A percentile compares a stretch with the other conserved stretches of the same genome.
Evolutionary conservation across 2,797 vertebrate species (phyloP).

Genomic region (Buphagus erythrorhynchus): DNA sequence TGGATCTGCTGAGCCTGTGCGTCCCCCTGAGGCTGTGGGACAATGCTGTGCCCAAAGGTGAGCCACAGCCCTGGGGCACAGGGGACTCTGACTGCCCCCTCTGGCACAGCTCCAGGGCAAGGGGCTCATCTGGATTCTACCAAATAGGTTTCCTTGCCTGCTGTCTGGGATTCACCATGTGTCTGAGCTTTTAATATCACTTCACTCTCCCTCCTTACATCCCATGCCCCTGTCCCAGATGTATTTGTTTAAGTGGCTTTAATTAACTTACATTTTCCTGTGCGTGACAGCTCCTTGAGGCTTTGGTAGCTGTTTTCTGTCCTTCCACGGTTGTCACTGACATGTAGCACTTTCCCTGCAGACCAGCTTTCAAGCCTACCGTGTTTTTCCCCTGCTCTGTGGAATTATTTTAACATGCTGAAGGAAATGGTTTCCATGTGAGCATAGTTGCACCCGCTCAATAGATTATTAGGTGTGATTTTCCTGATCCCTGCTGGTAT

Average conservation of each 20-base stretch:
- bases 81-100: neutral
- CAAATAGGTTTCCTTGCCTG: neutral
- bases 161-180: neutral
- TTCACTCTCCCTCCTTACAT: neutral
- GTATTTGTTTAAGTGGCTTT: slow-evolving; percentile 40
- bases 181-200: neutral
- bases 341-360: slow-evolving; percentile 9
- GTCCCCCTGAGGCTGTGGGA: rapidly evolving
- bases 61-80: neutral
- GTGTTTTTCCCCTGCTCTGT: neutral
- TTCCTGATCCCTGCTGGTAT: neutral
- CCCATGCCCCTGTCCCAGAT: neutral
- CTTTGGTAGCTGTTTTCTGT: slow-evolving; percentile 37
- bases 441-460: neutral
- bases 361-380: neutral
- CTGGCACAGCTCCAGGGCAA: neutral
- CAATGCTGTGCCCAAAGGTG: neutral
- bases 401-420: neutral
- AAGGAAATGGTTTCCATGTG: slow-evolving; percentile 18
- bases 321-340: slow-evolving; percentile 31
- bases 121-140: neutral
- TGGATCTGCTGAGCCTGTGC: neutral
- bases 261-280: slow-evolving; percentile 49
- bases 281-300: slow-evolving; percentile 7
- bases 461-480: slow-evolving; percentile 41